These are phyloP conservation scores for Penaeus indicus DNA, from an alignment of 1,140 invertebrate species.

Conservation along the genomic window DNA sequence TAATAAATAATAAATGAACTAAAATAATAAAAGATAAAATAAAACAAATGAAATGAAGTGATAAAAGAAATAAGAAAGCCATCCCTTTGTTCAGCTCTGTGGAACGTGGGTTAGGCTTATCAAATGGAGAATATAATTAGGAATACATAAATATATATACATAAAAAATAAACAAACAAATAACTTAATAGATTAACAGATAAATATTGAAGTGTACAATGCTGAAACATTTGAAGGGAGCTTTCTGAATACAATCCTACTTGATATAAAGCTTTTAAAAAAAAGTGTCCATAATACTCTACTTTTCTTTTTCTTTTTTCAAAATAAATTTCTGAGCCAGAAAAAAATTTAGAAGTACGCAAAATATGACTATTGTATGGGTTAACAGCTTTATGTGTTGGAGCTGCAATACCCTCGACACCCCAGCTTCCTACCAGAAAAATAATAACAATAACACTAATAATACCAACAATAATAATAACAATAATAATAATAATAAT, in stretches of 20 bases:
- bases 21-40: slow-evolving; percentile 7
- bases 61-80: neutral
- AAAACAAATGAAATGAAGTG: neutral
- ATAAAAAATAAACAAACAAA: slow-evolving; percentile 13
- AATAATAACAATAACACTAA: slow-evolving; percentile 20
- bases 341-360: too few species aligned
- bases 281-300: too few species aligned
- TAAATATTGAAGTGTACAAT: slow-evolving; percentile 21
- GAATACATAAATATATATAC: slow-evolving; percentile 21
- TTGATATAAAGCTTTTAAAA: too few species aligned
- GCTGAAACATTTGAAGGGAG: neutral
- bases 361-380: too few species aligned
- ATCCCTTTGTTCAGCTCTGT: slow-evolving; percentile 10
- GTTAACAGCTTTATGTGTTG: neutral
- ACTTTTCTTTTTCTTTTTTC: too few species aligned
- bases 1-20: neutral
- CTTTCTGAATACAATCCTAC: neutral
- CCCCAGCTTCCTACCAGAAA: slow-evolving; percentile 29
- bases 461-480: neutral
- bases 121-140: neutral
- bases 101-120: slow-evolving; percentile 17
- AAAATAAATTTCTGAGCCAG: too few species aligned
- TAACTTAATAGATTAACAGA: neutral
- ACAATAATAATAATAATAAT: slow-evolving; percentile 11
- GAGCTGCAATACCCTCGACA: slow-evolving; percentile 30